These are phyloP conservation scores for Allolobophora icterica DNA, from an alignment of 2,888 invertebrate species.

Conservation along the genomic window DNA sequence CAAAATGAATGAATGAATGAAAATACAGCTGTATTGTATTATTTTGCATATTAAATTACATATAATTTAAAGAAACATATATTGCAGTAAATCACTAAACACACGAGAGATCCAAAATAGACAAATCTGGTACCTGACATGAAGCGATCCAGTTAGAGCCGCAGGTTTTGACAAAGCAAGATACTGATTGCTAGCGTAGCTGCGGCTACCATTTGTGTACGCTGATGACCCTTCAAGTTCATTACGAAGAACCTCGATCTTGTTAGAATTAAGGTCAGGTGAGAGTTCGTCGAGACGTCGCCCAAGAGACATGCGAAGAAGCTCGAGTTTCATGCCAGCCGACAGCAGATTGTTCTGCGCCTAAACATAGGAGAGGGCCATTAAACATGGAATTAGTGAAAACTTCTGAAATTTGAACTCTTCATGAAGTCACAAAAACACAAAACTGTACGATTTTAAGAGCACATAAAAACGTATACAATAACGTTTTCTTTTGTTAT, in stretches of 20 bases:
- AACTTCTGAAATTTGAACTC: not conserved
- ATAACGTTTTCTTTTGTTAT: not conserved
- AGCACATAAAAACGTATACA: not conserved
- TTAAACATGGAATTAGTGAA: not conserved
- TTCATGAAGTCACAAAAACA: not conserved
- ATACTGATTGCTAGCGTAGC: constrained; percentile 41
- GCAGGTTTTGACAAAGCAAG: constrained; percentile 21
- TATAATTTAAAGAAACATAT: no score
- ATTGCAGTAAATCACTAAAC: not conserved
- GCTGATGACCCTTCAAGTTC: constrained; percentile 69
- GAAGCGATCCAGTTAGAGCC: constrained; percentile 89
- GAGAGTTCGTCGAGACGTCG: constrained; percentile 85
- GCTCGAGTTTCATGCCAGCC: constrained; percentile 92
- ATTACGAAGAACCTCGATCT: constrained; percentile 79
- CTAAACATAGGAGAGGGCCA: constrained; percentile 66
- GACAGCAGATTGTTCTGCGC: constrained; percentile 90
- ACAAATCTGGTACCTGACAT: constrained; percentile 74
- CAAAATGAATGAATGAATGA: no score
- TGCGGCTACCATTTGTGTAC: not conserved
- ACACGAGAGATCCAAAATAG: not conserved
- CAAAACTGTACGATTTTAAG: not conserved
- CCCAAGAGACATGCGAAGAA: constrained; percentile 89
- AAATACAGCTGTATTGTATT: no score
- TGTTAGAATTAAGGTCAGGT: constrained; percentile 69
- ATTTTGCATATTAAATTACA: no score